Base-by-base conservation (phyloP, 2,113 vertebrate genomes). In the Rhegmatorhina hoffmannsi region DNA sequence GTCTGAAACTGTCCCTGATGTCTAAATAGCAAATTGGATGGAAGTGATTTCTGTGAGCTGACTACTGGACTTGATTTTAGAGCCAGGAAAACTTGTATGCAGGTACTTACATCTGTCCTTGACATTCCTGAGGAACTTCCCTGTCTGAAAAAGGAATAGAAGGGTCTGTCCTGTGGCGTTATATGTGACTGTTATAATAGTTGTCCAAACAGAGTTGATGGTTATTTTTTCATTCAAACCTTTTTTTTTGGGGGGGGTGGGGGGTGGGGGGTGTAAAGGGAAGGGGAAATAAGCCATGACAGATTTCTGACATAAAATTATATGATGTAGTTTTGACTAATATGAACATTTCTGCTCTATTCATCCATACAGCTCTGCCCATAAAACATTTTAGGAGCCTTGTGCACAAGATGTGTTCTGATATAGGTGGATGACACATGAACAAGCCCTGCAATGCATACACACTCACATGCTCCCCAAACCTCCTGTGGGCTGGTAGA, bases 321-420 rank as follows among this genome's bases (percentile, higher is more conserved):
- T 83, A 90, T 81, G 16, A 75, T 68, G 68, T 80, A 55, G 55
- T 70, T 95, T 85, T 91, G 85, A 94, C 44, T 68, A 62, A 75
- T 72, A 55, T 4, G 83, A 93, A 46, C 50, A 33, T 82, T 92
- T 89, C 73, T 95, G 94, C 84, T 70, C 29, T 52, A 18, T 56
- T 34, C 81, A 56, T 75, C 86, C 79, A 23, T 33, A 38, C n/a
- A 86, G 29, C 63, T 64, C 72, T 84, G 93, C 79, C 60, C 56
- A 28, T 90, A 87, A 96, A 97, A 90, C n/a, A 33, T 66, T 93
- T 84, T 72, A 92, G 87, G 34, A 90, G 60, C 92, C 64, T 70
- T 11, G 68, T 78, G 91, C 87, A 63, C 86, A 59, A 84, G 83
- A 24, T 36, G 19, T 47, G 83, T 93, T 69, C 84, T 69, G 73